A percentile compares a stretch with the other conserved stretches of the same genome.
phyloP scores from a whole-genome alignment of 2,797 vertebrate species.

The Tarsius wallacei region DNA sequence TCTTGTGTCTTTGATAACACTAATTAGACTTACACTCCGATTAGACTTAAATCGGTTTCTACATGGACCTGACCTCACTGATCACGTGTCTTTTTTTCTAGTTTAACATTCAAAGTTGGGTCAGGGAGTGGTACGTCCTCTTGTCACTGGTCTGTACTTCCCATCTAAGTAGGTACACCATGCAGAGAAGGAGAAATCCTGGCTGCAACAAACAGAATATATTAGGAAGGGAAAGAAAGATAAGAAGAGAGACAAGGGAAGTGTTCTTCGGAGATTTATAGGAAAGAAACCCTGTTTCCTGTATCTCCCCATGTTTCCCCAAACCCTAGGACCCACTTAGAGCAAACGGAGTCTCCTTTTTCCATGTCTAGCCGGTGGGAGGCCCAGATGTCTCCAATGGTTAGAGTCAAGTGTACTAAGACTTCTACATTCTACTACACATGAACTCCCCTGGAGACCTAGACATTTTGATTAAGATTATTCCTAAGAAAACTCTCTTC shows the following conservation, averaged over 20 bases:
- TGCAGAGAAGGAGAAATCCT: not conserved
- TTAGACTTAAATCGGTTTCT: not conserved
- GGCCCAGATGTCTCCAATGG: not conserved
- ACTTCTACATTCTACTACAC: not conserved
- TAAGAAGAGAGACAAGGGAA: not conserved
- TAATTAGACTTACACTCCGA: not conserved
- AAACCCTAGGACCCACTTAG: not conserved
- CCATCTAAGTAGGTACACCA: not conserved
- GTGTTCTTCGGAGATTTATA: not conserved
- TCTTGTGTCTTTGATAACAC: not conserved
- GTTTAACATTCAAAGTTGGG: not conserved
- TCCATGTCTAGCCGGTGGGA: not conserved
- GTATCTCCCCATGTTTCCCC: not conserved
- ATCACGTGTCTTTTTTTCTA: not conserved
- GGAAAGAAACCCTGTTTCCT: not conserved
- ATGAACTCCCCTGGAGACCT: not conserved
- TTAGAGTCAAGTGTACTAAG: not conserved
- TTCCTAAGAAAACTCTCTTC: constrained; percentile 18
- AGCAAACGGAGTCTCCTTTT: not conserved
- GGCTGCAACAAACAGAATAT: not conserved
- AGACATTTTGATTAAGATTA: not conserved
- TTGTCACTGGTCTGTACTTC: not conserved
- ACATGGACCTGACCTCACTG: not conserved
- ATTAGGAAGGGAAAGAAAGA: not conserved
- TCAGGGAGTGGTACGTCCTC: not conserved